These are phyloP conservation scores for Cetoscarus ocellatus DNA, from an alignment of 2,797 vertebrate genomes.

Conservation along the genomic window DNA sequence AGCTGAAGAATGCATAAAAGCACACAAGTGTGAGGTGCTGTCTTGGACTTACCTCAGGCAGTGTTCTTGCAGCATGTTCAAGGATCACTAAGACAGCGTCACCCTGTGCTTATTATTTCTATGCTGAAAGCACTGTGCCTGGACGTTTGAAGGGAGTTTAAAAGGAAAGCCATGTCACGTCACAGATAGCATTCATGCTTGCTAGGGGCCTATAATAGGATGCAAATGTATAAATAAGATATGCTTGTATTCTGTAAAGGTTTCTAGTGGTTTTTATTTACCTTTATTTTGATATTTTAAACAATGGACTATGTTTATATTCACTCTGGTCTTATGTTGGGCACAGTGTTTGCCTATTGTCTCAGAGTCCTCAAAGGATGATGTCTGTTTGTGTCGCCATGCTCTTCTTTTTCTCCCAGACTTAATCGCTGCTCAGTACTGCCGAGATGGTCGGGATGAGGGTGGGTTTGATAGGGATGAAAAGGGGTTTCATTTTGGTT, in stretches of 20 bases:
- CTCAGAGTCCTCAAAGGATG: slow-evolving; percentile 68
- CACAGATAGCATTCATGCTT: slow-evolving; percentile 45
- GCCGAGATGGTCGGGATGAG: slow-evolving; percentile 76
- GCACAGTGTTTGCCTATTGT: slow-evolving; percentile 57
- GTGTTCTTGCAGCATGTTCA: slow-evolving; percentile 61
- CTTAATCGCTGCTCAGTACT: slow-evolving; percentile 80
- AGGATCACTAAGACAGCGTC: slow-evolving; percentile 55
- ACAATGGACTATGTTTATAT: slow-evolving; percentile 70
- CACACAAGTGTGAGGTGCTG: slow-evolving; percentile 56
- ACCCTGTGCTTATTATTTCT: slow-evolving; percentile 49
- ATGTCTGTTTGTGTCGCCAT: slow-evolving; percentile 62
- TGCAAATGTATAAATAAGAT: slow-evolving; percentile 60
- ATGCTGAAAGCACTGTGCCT: slow-evolving; percentile 58
- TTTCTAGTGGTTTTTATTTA: slow-evolving; percentile 60
- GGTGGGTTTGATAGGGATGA: slow-evolving; percentile 80
- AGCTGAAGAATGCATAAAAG: slow-evolving; percentile 68
- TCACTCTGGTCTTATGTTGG: slow-evolving; percentile 68
- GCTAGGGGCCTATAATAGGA: slow-evolving; percentile 38
- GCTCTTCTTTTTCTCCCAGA: slow-evolving; percentile 78
- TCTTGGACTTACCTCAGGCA: slow-evolving; percentile 63
- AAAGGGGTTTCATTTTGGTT: slow-evolving; percentile 74
- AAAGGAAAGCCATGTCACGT: slow-evolving; percentile 60
- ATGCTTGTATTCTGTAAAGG: slow-evolving; percentile 54
- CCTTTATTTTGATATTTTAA: slow-evolving; percentile 68
- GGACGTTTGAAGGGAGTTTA: slow-evolving; percentile 53